Evolutionary conservation across 92 coral and sea anemone species (phyloP).

Genomic region (Phenganax marumi): DNA sequence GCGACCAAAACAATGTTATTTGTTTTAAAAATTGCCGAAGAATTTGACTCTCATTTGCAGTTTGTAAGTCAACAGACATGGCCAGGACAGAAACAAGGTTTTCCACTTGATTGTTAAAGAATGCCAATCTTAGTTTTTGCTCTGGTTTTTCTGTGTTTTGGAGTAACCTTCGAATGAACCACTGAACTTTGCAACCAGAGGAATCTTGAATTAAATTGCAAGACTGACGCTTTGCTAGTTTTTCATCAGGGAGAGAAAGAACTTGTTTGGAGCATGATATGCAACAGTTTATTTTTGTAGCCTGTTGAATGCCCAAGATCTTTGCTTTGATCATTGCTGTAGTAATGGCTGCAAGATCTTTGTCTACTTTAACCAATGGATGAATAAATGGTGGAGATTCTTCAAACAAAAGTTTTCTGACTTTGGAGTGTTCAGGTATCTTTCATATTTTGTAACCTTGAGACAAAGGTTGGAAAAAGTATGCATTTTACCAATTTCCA

Average conservation of each 20-base stretch:
- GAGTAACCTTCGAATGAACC: constrained; percentile 14
- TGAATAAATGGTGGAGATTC: constrained; percentile 30
- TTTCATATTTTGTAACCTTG: constrained; percentile 37
- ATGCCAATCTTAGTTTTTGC: constrained; percentile 11
- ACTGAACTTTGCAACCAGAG: background rate
- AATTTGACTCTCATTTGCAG: constrained; percentile 20
- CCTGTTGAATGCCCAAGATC: constrained; percentile 20
- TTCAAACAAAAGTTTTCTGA: background rate
- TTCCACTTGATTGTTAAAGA: constrained; percentile 16
- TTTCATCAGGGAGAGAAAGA: background rate
- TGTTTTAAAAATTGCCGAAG: constrained; percentile 23
- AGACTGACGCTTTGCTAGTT: background rate
- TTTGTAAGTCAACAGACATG: constrained; percentile 15
- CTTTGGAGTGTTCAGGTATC: constrained; percentile 52
- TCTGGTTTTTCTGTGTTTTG: constrained; percentile 22
- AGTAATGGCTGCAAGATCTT: constrained; percentile 9
- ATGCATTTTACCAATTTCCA: constrained; percentile 42
- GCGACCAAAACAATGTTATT: constrained; percentile 1
- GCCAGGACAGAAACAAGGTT: constrained; percentile 17
- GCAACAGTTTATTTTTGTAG: background rate
- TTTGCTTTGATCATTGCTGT: constrained; percentile 12
- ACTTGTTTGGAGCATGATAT: constrained; percentile 11
- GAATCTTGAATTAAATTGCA: constrained; percentile 5
- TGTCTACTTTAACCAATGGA: constrained; percentile 35
- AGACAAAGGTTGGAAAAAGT: constrained; percentile 33